These are phyloP conservation scores for Nymphalis polychloros DNA, from an alignment of 2,888 invertebrate genomes.

Conservation along the genomic window DNA sequence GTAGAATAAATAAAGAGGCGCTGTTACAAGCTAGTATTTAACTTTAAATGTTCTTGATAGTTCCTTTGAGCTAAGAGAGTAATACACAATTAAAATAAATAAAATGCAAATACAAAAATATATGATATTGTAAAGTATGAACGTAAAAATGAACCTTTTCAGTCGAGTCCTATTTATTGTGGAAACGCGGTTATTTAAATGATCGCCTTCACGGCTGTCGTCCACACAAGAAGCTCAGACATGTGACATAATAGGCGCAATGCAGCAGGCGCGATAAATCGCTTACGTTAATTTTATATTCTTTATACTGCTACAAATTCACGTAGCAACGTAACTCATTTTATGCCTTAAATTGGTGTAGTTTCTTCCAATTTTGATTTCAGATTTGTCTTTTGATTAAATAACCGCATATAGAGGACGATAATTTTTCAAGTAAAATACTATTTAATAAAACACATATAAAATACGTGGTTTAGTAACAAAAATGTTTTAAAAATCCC, in stretches of 20 bases:
- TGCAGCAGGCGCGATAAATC: constrained; percentile 31
- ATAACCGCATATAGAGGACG: no score
- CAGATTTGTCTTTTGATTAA: no score
- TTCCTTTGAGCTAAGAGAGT: no score
- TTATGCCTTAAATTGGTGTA: neutral
- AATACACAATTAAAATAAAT: no score
- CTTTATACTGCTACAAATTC: neutral
- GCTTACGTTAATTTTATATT: constrained; percentile 1
- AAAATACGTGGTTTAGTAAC: neutral
- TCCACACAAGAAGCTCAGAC: constrained; percentile 18
- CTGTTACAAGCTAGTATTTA: no score
- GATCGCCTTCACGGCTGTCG: constrained; percentile 3
- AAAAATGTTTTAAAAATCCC: neutral
- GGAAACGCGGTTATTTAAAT: constrained; percentile 1
- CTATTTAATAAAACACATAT: neutral
- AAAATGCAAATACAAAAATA: neutral
- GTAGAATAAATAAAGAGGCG: no score
- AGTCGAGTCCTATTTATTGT: neutral
- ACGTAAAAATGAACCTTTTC: neutral
- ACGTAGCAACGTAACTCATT: neutral
- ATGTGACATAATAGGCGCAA: constrained; percentile 38
- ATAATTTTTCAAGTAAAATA: no score
- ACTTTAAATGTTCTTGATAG: no score
- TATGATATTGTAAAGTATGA: neutral
- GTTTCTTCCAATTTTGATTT: neutral